Percentiles rank a stretch among this genome's conserved stretches.
Conservation (phyloP, 2,113 vertebrate species). For the Delphinapterus leucas region DNA sequence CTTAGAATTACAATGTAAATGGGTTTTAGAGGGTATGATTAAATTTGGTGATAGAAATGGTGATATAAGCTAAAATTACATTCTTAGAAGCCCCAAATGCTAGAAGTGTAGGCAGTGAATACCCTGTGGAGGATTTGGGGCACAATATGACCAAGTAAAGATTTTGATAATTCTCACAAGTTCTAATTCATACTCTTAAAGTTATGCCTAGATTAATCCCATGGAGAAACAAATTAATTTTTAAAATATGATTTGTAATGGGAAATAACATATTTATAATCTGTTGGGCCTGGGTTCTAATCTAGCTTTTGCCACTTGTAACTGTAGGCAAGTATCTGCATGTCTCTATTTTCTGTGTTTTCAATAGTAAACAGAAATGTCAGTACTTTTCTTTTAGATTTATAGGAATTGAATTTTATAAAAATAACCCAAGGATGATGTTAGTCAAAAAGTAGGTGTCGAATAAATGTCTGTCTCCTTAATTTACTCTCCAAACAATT, state of each 20-base stretch:
- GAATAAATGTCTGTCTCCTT: not conserved
- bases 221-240: not conserved
- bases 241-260: not conserved
- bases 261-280: not conserved
- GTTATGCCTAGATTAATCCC: not conserved
- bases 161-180: not conserved
- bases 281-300: not conserved
- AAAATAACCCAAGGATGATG: not conserved
- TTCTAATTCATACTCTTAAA: not conserved
- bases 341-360: not conserved
- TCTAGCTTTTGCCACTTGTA: not conserved
- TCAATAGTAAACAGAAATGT: not conserved
- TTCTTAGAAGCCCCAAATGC: not conserved
- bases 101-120: not conserved
- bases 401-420: not conserved
- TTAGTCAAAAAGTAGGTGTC: not conserved
- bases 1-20: not conserved
- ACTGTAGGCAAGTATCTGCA: not conserved
- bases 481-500: not conserved
- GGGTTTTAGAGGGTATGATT: not conserved
- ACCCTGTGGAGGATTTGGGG: not conserved
- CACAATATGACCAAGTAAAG: not conserved
- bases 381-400: not conserved
- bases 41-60: not conserved
- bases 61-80: not conserved